Evolutionary conservation across 2,888 invertebrate genomes (phyloP).

Genomic region (Tenodera sinensis): DNA sequence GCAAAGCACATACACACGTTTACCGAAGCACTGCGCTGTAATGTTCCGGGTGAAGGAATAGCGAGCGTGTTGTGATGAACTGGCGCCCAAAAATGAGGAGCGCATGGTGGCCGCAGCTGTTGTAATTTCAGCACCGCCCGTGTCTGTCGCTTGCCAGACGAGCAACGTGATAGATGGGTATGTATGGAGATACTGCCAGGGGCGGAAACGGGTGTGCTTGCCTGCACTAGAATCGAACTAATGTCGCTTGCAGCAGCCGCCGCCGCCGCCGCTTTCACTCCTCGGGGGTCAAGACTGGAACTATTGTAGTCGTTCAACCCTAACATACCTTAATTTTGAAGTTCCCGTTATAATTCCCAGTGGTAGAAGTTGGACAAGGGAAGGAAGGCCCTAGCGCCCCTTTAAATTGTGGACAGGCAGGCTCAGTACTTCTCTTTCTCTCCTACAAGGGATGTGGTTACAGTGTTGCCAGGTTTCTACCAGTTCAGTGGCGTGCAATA

Average conservation of each 20-base stretch:
- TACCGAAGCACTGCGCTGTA: too few species aligned
- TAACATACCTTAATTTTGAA: not conserved
- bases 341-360: constrained; percentile 2
- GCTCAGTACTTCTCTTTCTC: not conserved
- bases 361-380: not conserved
- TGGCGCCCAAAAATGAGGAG: not conserved
- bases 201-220: not conserved
- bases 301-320: not conserved
- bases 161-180: not conserved
- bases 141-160: not conserved
- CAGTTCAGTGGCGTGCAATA: not conserved
- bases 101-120: not conserved
- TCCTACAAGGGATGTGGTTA: not conserved
- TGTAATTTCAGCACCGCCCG: not conserved
- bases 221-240: not conserved
- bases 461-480: constrained; percentile 2
- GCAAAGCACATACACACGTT: too few species aligned
- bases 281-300: not conserved
- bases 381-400: not conserved
- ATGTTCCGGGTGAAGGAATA: too few species aligned
- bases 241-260: not conserved
- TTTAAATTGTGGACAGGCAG: constrained; percentile 1
- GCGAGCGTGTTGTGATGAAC: not conserved
- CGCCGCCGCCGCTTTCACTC: too few species aligned
- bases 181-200: not conserved